Conservation (phyloP, 2,113 vertebrate species). For the Felis chaus region DNA sequence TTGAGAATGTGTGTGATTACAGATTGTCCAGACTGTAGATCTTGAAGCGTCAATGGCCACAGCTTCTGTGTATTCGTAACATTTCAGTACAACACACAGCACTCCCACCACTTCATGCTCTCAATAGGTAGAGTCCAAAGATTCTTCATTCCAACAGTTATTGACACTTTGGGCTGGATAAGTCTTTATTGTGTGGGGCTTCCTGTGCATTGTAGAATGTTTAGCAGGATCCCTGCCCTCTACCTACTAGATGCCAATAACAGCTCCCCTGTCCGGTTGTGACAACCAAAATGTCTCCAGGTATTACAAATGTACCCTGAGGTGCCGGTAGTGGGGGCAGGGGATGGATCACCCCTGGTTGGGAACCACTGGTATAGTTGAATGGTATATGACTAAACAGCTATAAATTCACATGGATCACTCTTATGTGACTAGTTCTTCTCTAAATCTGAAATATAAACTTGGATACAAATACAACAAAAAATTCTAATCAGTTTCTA, state of each 20-base stretch:
- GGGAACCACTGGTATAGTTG: not conserved
- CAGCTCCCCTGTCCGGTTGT: not conserved
- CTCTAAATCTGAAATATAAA: not conserved
- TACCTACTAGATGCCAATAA: not conserved
- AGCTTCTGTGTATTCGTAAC: not conserved
- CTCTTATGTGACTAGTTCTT: not conserved
- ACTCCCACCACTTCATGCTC: not conserved
- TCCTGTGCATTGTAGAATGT: not conserved
- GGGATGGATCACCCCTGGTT: not conserved
- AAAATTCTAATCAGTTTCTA: not conserved
- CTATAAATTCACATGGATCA: not conserved
- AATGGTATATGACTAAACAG: not conserved
- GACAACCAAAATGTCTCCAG: not conserved
- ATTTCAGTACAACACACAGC: not conserved
- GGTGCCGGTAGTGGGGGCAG: too few species aligned
- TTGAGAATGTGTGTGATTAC: not conserved
- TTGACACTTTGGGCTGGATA: not conserved
- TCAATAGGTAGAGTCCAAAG: rapidly evolving
- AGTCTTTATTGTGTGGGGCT: not conserved
- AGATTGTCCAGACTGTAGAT: not conserved
- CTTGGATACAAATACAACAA: not conserved
- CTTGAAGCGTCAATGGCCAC: not conserved
- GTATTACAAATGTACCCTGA: not conserved
- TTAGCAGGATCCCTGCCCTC: not conserved
- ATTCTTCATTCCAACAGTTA: not conserved